Base-by-base conservation (phyloP, 2,113 vertebrate genomes). In the Grantiella picta region DNA sequence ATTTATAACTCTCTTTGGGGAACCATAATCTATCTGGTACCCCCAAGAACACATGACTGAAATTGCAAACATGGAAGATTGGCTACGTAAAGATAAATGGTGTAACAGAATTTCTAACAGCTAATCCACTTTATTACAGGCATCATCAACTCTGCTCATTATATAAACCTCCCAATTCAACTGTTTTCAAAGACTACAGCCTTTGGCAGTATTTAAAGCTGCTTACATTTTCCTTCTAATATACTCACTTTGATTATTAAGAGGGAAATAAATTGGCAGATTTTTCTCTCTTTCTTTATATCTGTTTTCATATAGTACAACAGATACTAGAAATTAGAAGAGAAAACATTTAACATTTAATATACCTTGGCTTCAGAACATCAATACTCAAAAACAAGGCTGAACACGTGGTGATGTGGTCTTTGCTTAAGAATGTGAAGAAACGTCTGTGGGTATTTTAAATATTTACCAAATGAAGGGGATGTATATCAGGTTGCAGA, bases 391-490 rank as follows among this genome's bases (percentile, higher is more conserved):
- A 70, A 88, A 92, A 69, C 28, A 69, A 90, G 35, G 27, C 44
- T 63, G 83, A 78, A 89, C 84, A 76, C 28, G 7, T 38, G 68
- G 50, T 47, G 11, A 93, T 66, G 44, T 31, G 10, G 52, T 94
- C 93, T 95, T 91, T 66, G 71, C 89, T 87, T n/a, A 86, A 93
- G 81, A 77, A 86, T 63, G 54, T 40, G 76, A 94, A 91, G 88
- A 96, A 95, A 89, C 40, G 49, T 83, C 79, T 94, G 61, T 23
- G 72, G 88, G 76, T 96, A 92, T 80, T 87, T 94, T 91, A 77
- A 96, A 92, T 95, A 86, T 97, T 95, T 97, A 90, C 88, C 70
- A 82, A 96, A 96, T 45, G 64, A 70, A 83, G 28, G 28, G 36
- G 33, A 42, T 81, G 47, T 86, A 4, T 88, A 90, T 60, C 72